Evolutionary conservation across 2,113 vertebrate species (phyloP), one percentile per base, ranked within the genome.

Genomic region (Phalacrocorax pelagicus): DNA sequence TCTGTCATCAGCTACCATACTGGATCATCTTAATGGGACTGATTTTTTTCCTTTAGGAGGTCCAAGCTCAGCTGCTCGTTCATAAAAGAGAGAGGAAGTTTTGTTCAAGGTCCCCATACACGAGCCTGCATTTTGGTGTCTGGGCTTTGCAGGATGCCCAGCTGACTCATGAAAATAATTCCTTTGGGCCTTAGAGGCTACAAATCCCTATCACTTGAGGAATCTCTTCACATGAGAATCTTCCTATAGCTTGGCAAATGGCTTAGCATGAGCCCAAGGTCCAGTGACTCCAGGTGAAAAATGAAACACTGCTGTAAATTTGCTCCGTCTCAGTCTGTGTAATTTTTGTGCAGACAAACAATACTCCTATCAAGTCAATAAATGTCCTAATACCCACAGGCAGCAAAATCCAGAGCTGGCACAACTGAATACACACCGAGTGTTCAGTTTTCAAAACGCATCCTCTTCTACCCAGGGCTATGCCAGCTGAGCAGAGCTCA

Each of bases 341-440:
- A 49, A 23, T 15, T 20, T 52, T 82, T 51, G 24, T 66, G 36
- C 17, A 84, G 69, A 51, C 86, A 73, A 82, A 23, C 30, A 66
- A 11, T 27, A 65, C 51, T 54, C 5, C 14, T 71, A 3, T 42
- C 17, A 42, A 44, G 34, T 5, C 0, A 0, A 30, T 19, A 55
- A 78, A 23, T 21, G 46, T 51, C 42, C 44, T 61, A 44, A 23
- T 4, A 57, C 15, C 34, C 51, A 79, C 27, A 62, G 52, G 20
- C 44, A 84, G 34, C 22, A 57, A 69, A n/a, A 38, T 17, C n/a
- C 51, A 36, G 67, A 57, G 29, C 38, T 32, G 46, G n/a, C 44
- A 40, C 1, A 2, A 36, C 12, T 24, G 30, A 44, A 54, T 9
- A 13, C 14, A 27, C 4, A 0, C 11, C 21, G 7, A 13, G 8